phyloP scores from a whole-genome alignment of 2,888 invertebrate genomes.

The Cacoxenus indagator region DNA sequence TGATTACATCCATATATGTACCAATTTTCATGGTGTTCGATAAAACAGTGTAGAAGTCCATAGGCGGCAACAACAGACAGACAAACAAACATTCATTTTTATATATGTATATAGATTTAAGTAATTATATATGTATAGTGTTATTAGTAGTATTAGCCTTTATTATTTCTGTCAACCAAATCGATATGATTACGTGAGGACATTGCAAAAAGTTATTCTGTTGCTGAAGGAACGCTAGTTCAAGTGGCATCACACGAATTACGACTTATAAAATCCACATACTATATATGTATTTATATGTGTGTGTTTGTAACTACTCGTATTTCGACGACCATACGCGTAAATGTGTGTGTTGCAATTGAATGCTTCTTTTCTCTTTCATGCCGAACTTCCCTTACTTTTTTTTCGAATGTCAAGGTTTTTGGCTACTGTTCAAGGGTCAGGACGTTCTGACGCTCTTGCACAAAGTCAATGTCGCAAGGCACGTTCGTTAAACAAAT shows the following conservation, averaged over 20 bases:
- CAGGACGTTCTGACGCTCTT: conserved; percentile 33
- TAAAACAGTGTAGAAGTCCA: too few relatives aligned
- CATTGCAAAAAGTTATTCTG: background rate
- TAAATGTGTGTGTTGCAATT: too few relatives aligned
- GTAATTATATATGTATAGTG: too few relatives aligned
- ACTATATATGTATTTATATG: background rate
- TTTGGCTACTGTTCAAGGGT: conserved; percentile 49
- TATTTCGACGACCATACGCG: too few relatives aligned
- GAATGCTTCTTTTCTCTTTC: background rate
- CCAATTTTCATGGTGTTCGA: too few relatives aligned
- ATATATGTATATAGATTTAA: too few relatives aligned
- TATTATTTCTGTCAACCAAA: background rate
- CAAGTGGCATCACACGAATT: background rate
- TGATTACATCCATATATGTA: too few relatives aligned
- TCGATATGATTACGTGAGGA: background rate
- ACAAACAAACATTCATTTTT: too few relatives aligned
- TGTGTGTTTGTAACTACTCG: background rate
- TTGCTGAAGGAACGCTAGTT: background rate
- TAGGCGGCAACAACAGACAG: too few relatives aligned
- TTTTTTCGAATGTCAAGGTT: conserved; percentile 58
- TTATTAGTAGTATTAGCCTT: too few relatives aligned
- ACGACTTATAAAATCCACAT: background rate
- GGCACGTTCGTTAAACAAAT: too few relatives aligned
- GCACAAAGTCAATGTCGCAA: conserved; percentile 12
- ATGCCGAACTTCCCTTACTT: conserved; percentile 17